Evolutionary conservation across 2,888 invertebrate genomes (phyloP).

Genomic region (Eugnorisma glareosa): DNA sequence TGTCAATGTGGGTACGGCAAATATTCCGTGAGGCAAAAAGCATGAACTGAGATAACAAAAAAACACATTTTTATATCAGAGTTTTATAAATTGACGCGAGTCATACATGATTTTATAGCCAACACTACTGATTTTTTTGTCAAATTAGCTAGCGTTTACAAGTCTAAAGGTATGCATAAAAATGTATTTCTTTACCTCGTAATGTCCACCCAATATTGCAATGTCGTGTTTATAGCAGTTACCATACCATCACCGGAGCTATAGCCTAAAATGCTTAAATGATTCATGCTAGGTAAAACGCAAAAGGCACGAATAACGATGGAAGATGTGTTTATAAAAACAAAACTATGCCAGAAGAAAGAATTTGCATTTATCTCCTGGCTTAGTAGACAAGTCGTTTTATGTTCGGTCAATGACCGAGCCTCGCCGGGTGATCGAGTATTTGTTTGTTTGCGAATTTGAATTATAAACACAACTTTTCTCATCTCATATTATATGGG

Average conservation of each 20-base stretch:
- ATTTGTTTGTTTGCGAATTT: slow-evolving; percentile 27
- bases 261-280: slow-evolving; percentile 60
- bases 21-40: slow-evolving; percentile 55
- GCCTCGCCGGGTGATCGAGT: neutral
- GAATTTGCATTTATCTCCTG: slow-evolving; percentile 47
- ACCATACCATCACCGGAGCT: slow-evolving; percentile 68
- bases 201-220: slow-evolving; percentile 56
- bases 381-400: slow-evolving; percentile 25
- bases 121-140: slow-evolving; percentile 34
- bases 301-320: slow-evolving; percentile 48
- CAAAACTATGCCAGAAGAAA: slow-evolving; percentile 24
- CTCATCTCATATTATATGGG: slow-evolving; percentile 49
- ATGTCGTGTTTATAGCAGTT: slow-evolving; percentile 59
- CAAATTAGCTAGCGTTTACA: slow-evolving; percentile 27
- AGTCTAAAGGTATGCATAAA: slow-evolving; percentile 43
- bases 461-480: slow-evolving; percentile 63
- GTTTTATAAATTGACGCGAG: slow-evolving; percentile 5
- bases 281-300: slow-evolving; percentile 69
- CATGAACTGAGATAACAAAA: slow-evolving; percentile 55
- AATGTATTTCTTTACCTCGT: slow-evolving; percentile 60
- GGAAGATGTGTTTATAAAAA: slow-evolving; percentile 59
- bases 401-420: slow-evolving; percentile 47
- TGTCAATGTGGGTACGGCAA: slow-evolving; percentile 52
- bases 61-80: slow-evolving; percentile 55
- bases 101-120: slow-evolving; percentile 15